Evolutionary conservation across 1,140 invertebrate genomes (phyloP), one percentile per base, ranked within the genome.

Genomic region (Lerema accius): DNA sequence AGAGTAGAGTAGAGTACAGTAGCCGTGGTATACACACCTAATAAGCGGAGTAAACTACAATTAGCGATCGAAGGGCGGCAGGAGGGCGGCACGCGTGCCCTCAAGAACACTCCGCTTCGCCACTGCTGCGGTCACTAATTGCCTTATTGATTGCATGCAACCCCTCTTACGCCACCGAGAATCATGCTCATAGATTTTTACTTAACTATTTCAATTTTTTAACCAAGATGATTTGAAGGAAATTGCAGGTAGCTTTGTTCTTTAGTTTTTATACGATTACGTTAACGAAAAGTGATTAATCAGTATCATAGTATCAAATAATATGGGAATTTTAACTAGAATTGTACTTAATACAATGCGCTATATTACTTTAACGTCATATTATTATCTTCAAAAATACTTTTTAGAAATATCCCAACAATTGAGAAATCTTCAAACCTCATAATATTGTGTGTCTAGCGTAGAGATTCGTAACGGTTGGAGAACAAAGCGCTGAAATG

Each of bases 121-220:
- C 62, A 73, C 78, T 70, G 65, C 71, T 71, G 80, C 67, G 71
- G 79, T 72, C 60, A 51, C 69, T 81, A 80, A 82, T 84, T 84
- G 75, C 73, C 73, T 74, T 72, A 84, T 80, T 82, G 79, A 82
- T 79, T 82, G 60, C 68, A 63, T 61, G 56, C 56, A 58, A 58
- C 63, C 49, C 64, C 56, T 51, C 50, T 60, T 60, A 56, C 60
- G 49, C 26, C 14, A 55, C 50, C 61, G 56, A 53, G 51, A 55
- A 51, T 66, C 46, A 28, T 19, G 40, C 53, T 58, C 28, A 58
- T 58, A 58, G 23, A 17, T 43, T 9, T 58, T 58, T 56, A 3
- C 2, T 23, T 23, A 3, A 7, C 7, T 7, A 7, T 7, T 32
- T 7, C 1, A 1, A 7, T 32, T 32, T 32, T 7, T 32, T 32